These are phyloP conservation scores for Ischnura elegans DNA, from an alignment of 2,888 invertebrate genomes.

Conservation along the genomic window DNA sequence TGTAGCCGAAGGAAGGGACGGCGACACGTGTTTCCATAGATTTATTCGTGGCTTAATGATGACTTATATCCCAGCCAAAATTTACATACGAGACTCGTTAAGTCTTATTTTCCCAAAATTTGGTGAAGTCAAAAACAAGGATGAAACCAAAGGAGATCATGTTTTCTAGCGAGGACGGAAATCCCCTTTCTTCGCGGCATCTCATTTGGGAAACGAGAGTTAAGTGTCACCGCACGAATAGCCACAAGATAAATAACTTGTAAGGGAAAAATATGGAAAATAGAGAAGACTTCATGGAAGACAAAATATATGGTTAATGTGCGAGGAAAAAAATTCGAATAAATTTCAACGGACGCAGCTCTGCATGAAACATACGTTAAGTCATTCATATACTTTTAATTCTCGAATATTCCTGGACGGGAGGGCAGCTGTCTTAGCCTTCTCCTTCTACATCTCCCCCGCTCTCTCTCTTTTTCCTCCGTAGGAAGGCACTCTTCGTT, in stretches of 20 bases:
- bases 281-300: neutral
- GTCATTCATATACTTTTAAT: constrained; percentile 60
- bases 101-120: constrained; percentile 42
- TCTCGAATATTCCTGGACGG: constrained; percentile 13
- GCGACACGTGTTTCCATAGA: constrained; percentile 24
- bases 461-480: neutral
- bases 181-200: neutral
- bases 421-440: neutral
- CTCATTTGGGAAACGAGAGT: constrained; percentile 38
- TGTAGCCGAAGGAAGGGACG: neutral
- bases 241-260: neutral
- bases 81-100: constrained; percentile 35
- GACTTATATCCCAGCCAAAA: constrained; percentile 8
- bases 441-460: neutral
- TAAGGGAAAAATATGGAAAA: neutral
- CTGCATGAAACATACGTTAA: constrained; percentile 48
- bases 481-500: neutral
- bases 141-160: neutral
- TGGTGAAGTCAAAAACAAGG: neutral
- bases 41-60: constrained; percentile 44
- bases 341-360: constrained; percentile 48
- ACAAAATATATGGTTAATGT: neutral
- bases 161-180: constrained; percentile 13
- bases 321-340: constrained; percentile 22
- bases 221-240: constrained; percentile 8